Evolutionary conservation across 2,113 vertebrate species (phyloP), one percentile per base, ranked within the genome.

Genomic region (Sigmodon hispidus): DNA sequence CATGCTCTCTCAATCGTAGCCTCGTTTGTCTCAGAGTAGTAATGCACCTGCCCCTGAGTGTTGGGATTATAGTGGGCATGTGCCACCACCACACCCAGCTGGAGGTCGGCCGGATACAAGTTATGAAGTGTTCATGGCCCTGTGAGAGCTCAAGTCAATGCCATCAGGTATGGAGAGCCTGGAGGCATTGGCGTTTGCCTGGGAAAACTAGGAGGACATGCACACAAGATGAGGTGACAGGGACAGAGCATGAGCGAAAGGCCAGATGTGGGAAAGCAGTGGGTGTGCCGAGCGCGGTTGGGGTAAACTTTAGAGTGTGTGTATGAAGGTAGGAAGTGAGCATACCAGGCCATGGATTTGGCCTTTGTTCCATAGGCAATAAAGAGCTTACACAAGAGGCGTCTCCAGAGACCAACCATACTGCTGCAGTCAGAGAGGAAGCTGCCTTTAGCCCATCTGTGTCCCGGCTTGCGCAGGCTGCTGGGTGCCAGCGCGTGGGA

Each of bases 201-300:
- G 72, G 69, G 87, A 50, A 81, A 87, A n/a, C 87, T 17, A 91
- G 94, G 69, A 96, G 61, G 92, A 48, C 76, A 22, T 50, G 48
- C 57, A 61, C 52, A 7, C 11, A 48, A 90, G 85, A 91, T 89
- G 91, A 95, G 91, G 86, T 50, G 95, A 90, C 50, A 43, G 75
- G n/a, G 90, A 72, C 69, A 92, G 70, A 81, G 63, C 48, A 48
- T 76, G 73, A 92, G 81, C 88, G 85, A 90, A 72, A 72, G 90
- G 76, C 72, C 76, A 77, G 88, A 94, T 90, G 94, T 97, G 97
- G 96, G 97, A 97, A 97, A 97, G 88, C 88, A 90, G 96, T 97
- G 97, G 96, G 97, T 94, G 96, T 96, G 81, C 88, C 72, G 43
- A 55, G 15, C 75, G 75, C 90, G 94, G 96, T 96, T 67, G 95